phyloP scores from a whole-genome alignment of 2,113 vertebrate species.

The Prinia subflava region DNA sequence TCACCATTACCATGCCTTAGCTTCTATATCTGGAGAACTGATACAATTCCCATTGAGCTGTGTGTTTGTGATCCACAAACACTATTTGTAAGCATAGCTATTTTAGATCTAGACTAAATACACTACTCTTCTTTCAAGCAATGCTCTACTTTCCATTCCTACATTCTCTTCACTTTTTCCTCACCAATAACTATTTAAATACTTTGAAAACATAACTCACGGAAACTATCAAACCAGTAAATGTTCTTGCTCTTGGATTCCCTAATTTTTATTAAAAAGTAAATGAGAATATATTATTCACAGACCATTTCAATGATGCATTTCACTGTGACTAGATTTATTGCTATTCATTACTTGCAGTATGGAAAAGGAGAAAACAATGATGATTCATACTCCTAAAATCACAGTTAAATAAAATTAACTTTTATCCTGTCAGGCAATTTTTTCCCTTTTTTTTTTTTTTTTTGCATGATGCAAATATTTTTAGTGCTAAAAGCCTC shows the following conservation, averaged over 20 bases:
- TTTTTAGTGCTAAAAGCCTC: not conserved
- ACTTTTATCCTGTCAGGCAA: conserved; percentile 1
- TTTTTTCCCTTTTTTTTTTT: not conserved
- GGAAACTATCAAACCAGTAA: not conserved
- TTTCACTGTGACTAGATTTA: not conserved
- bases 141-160: not conserved
- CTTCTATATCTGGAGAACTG: not conserved
- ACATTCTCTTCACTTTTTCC: not conserved
- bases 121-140: not conserved
- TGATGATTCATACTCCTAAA: conserved; percentile 7
- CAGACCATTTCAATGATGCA: not conserved
- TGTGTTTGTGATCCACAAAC: not conserved
- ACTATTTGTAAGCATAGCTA: not conserved
- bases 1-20: not conserved
- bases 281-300: not conserved
- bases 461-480: not conserved
- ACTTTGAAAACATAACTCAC: not conserved
- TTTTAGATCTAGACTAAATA: not conserved
- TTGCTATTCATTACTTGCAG: conserved; percentile 7
- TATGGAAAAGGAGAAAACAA: not conserved
- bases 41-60: not conserved
- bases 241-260: not conserved
- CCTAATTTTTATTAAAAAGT: conserved; percentile 10
- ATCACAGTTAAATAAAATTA: not conserved
- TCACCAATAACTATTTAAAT: not conserved